Conservation (phyloP, 2,113 vertebrate genomes). For the Mirounga angustirostris region DNA sequence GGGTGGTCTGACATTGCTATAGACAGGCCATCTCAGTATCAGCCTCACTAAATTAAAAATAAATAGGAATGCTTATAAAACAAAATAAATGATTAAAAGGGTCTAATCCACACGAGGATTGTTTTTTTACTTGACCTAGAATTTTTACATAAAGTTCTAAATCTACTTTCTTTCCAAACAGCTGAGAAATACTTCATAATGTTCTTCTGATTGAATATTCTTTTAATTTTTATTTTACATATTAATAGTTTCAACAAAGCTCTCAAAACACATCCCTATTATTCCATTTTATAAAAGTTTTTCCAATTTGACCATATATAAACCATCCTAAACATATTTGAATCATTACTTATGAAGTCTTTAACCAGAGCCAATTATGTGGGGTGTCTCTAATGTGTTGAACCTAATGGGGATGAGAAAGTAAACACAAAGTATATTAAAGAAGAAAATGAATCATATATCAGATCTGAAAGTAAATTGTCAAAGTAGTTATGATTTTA, state of each 20-base stretch:
- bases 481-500: conserved; percentile 37
- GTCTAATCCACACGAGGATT: not conserved
- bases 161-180: conserved; percentile 42
- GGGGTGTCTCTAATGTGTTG: not conserved
- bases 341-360: conserved; percentile 7
- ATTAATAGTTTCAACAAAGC: conserved; percentile 54
- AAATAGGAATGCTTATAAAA: not conserved
- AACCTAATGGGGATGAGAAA: not conserved
- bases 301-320: not conserved
- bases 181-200: not conserved
- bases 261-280: conserved; percentile 28
- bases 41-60: conserved; percentile 38
- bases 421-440: not conserved
- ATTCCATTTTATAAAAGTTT: not conserved
- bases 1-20: not conserved
- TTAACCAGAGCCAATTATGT: conserved; percentile 17
- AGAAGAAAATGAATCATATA: not conserved
- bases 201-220: not conserved
- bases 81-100: not conserved
- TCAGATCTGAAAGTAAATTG: conserved; percentile 21
- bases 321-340: not conserved
- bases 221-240: conserved; percentile 24
- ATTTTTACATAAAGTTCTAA: conserved; percentile 57
- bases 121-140: conserved; percentile 38
- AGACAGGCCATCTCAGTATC: not conserved